Evolutionary conservation across 1,140 invertebrate species (phyloP).

Genomic region (Trissolcus basalis): DNA sequence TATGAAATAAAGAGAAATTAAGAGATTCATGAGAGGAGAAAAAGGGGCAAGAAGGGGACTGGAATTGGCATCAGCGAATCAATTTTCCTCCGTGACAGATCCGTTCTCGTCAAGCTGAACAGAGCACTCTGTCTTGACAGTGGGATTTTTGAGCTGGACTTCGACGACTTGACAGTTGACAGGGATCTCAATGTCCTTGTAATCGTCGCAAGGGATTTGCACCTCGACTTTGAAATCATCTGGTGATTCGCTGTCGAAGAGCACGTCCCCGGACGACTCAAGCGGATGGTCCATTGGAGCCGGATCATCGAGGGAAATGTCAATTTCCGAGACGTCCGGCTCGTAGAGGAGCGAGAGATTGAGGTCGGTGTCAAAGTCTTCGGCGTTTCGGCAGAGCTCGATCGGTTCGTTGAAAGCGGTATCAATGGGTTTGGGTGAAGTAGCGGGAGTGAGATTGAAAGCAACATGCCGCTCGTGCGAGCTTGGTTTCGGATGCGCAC

Average conservation of each 20-base stretch:
- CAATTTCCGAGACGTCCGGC: neutral
- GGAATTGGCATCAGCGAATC: too few species aligned
- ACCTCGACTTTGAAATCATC: conserved; percentile 1
- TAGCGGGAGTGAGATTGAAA: conserved; percentile 10
- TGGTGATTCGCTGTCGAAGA: neutral
- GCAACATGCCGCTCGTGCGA: conserved; percentile 50
- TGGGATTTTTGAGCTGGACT: neutral
- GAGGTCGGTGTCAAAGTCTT: conserved; percentile 2
- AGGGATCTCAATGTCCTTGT: conserved; percentile 7
- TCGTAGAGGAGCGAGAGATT: conserved; percentile 24
- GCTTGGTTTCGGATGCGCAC: conserved; percentile 64
- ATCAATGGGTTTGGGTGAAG: neutral
- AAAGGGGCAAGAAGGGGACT: too few species aligned
- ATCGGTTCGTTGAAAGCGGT: conserved; percentile 8
- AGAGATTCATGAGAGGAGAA: too few species aligned
- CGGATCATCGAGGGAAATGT: neutral
- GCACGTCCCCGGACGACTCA: conserved; percentile 6
- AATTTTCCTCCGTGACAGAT: neutral
- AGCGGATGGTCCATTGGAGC: conserved; percentile 13
- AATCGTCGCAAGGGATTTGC: conserved; percentile 8
- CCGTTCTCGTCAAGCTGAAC: neutral
- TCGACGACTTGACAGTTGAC: neutral
- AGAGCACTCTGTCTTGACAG: neutral
- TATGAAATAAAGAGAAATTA: too few species aligned
- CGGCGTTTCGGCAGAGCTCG: conserved; percentile 21